Evolutionary conservation across 2,888 invertebrate species (phyloP), one percentile per base, ranked within the genome.

Genomic region (Pristionchus fissidentatus): DNA sequence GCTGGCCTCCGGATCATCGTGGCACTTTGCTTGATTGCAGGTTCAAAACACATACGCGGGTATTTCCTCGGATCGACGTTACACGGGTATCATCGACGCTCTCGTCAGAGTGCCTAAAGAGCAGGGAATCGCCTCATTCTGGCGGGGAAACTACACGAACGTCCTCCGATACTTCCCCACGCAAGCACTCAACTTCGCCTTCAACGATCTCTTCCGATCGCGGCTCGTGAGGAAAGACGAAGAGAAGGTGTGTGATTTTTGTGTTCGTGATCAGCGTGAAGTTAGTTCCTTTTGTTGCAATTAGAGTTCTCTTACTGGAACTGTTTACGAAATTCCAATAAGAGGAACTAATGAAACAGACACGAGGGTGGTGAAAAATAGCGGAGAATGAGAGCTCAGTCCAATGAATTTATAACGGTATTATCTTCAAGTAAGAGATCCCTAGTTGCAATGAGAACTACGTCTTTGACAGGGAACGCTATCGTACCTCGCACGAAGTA

Each of bases 21-120:
- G 22, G 38, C 13, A 41, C 13, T 41, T 49, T 70, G 35, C 19
- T 43, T 22, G 41, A 73, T 66, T 86, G 57, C 62, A 89, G 89
- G 89, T 89, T 22, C 89, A 89, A 89, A 86, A 87, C 78, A 87
- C 89, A 4, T 88, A 89, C 81, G 87, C 85, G 46, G 89, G 87
- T 46, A 88, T 89, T 55, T 83, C 87, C 7, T 85, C 86, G 7
- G 85, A 87, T 46, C 86, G 87, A 73, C 83, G 88, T 13, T 89
- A 85, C 60, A 87, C 85, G 32, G 89, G 89, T 32, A 89, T 89
- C 32, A 83, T 88, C 5, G 89, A 89, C 81, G 87, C 87, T 26
- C 86, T 88, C 32, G 78, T 86, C n/a, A 84, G 89, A 26, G 88
- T 89, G 8, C 87, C 89, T 0, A 86, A 85, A 60, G 89, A 89